A percentile compares a stretch with the other conserved stretches of the same genome.
Conservation (phyloP, 2,797 vertebrate species). For the Spinibarbus caldwelli region DNA sequence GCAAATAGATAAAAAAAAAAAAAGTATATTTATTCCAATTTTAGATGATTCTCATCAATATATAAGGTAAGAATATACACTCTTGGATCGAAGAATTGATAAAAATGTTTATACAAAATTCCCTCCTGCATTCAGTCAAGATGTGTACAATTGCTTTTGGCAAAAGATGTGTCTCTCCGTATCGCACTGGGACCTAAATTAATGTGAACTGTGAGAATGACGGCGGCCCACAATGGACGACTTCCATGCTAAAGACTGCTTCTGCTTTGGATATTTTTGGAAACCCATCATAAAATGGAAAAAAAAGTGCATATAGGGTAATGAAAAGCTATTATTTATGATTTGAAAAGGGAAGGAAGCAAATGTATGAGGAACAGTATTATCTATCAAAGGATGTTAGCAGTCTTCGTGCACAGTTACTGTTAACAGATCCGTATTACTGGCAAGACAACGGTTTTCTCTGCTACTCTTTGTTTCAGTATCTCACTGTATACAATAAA, state of each 20-base stretch:
- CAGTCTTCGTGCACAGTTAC: conserved; percentile 60
- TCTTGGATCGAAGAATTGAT: not conserved
- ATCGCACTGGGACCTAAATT: conserved; percentile 24
- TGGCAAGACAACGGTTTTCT: conserved; percentile 56
- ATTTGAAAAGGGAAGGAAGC: conserved; percentile 50
- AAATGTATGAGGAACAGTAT: conserved; percentile 59
- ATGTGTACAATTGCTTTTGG: not conserved
- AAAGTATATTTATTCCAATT: conserved; percentile 25
- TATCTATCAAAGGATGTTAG: conserved; percentile 58
- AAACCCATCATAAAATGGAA: conserved; percentile 15
- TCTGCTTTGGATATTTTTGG: conserved; percentile 41
- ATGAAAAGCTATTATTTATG: conserved; percentile 60
- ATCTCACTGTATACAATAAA: conserved; percentile 62
- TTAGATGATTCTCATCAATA: conserved; percentile 6
- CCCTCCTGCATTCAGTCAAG: not conserved
- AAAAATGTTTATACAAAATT: conserved; percentile 12
- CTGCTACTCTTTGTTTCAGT: conserved; percentile 53
- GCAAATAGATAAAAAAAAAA: conserved; percentile 4
- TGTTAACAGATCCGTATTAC: conserved; percentile 60
- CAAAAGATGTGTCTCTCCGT: not conserved
- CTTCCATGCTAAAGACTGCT: conserved; percentile 33
- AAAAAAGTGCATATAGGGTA: conserved; percentile 37
- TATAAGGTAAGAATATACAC: not conserved
- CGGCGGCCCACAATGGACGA: not conserved
- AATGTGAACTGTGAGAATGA: not conserved